Evolutionary conservation across 2,113 vertebrate species (phyloP), one percentile per base, ranked within the genome.

Genomic region (Nothobranchius kuhntae): DNA sequence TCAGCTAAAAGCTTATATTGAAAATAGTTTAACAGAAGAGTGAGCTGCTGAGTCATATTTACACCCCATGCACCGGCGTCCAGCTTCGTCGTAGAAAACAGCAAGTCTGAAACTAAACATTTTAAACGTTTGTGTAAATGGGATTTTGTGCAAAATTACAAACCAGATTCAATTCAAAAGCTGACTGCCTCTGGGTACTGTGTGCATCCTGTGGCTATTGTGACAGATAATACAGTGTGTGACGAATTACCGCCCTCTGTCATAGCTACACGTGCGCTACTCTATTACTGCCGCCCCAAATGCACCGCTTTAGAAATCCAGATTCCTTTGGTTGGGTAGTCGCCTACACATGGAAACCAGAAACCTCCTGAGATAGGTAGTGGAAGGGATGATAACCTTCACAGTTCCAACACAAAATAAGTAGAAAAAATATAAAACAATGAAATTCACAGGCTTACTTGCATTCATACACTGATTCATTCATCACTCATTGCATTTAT

Each of bases 231-330:
- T 70, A 53, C 59, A 30, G 17, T 14, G 17, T 30, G 53, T 64
- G 72, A 77, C 73, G 51, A 86, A 79, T 65, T 60, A 60, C 10
- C 6, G 60, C 59, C 9, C 14, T 12, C 61, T 80, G 71, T 74
- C 53, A 48, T 7, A 60, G 71, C 21, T 59, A 45, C n/a, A 53
- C 59, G 56, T 68, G 51, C 36, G 8, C 3, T 15, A 30, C 46
- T 21, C 26, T 53, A 48, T 52, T 54, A 67, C 68, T 48, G 69
- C 46, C 11, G 45, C n/a, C 51, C 68, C 35, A 8, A 15, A 53
- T 36, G 42, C 60, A 35, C 0, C 57, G 53, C 40, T 40, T 67
- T 47, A 47, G 3, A n/a, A 65, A 48, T 45, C 30, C 53, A 54
- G 36, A 54, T 53, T 52, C 14, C 54, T 30, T 17, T 14, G 14